Percentiles rank a stretch among this genome's conserved stretches.
Conservation (phyloP, 2,888 invertebrate species). For the Hermodice carunculata region DNA sequence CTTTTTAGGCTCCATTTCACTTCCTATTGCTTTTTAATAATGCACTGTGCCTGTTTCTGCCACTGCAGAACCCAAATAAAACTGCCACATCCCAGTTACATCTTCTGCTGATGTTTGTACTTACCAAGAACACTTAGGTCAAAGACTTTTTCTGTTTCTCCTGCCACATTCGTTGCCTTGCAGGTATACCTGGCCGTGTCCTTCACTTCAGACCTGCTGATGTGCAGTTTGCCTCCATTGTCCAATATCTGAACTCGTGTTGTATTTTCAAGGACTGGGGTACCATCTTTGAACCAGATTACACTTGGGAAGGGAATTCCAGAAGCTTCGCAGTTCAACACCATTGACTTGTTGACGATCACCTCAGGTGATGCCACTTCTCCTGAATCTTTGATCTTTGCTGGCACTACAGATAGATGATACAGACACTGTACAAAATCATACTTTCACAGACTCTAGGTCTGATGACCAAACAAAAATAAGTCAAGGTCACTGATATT, state of each 20-base stretch:
- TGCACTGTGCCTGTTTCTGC: too few relatives aligned
- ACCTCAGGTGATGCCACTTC: slow-evolving; percentile 55
- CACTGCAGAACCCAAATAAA: neutral
- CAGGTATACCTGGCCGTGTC: slow-evolving; percentile 72
- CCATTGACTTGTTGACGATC: slow-evolving; percentile 54
- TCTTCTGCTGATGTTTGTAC: slow-evolving; percentile 46
- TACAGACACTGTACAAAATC: too few relatives aligned
- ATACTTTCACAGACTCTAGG: too few relatives aligned
- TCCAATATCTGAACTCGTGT: slow-evolving; percentile 39
- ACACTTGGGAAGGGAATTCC: slow-evolving; percentile 71
- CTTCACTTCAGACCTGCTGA: slow-evolving; percentile 42
- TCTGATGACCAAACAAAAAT: too few relatives aligned
- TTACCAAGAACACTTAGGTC: slow-evolving; percentile 75
- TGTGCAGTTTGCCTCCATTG: slow-evolving; percentile 55
- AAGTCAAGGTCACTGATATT: too few relatives aligned
- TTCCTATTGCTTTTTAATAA: too few relatives aligned
- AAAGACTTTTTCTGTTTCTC: slow-evolving; percentile 67
- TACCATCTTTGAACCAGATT: slow-evolving; percentile 59
- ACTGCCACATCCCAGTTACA: neutral
- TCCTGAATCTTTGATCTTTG: slow-evolving; percentile 67
- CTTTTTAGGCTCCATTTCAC: too few relatives aligned
- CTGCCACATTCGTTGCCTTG: slow-evolving; percentile 74
- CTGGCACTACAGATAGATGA: slow-evolving; percentile 64
- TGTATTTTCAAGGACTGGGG: slow-evolving; percentile 8
- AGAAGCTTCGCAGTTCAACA: slow-evolving; percentile 69